A percentile compares a stretch with the other conserved stretches of the same genome.
Conservation (phyloP, 2,888 invertebrate genomes). For the Metallyticus violacea region DNA sequence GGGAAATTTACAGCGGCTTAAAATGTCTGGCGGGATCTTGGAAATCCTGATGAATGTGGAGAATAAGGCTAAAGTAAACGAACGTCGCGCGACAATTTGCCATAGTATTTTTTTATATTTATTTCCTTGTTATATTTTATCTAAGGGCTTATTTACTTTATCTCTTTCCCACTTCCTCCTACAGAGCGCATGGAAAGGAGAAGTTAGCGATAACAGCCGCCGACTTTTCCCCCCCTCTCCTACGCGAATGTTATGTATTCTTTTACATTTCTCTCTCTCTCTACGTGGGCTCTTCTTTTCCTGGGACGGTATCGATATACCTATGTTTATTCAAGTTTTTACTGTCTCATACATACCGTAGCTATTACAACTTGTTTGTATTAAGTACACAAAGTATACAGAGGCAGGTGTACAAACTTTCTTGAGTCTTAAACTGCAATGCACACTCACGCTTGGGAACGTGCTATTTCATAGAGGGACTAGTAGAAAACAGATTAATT, state of each 20-base stretch:
- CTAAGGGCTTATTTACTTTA: slow-evolving; percentile 21
- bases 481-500: too few relatives aligned
- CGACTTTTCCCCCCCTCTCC: not conserved
- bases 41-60: slow-evolving; percentile 64
- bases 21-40: slow-evolving; percentile 40
- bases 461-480: too few relatives aligned
- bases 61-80: slow-evolving; percentile 39
- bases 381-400: not conserved
- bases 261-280: not conserved
- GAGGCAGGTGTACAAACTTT: not conserved
- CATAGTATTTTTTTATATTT: slow-evolving; percentile 30
- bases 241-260: not conserved
- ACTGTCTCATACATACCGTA: not conserved
- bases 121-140: slow-evolving; percentile 31
- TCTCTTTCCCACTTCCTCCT: not conserved
- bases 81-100: slow-evolving; percentile 33
- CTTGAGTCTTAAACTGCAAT: too few relatives aligned
- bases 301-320: not conserved
- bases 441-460: too few relatives aligned
- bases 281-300: not conserved
- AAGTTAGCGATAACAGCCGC: not conserved
- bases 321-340: not conserved
- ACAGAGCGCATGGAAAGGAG: not conserved
- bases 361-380: not conserved
- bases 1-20: slow-evolving; percentile 31